Conservation (phyloP, 1,140 invertebrate genomes). For the Euborellia annulipes region DNA sequence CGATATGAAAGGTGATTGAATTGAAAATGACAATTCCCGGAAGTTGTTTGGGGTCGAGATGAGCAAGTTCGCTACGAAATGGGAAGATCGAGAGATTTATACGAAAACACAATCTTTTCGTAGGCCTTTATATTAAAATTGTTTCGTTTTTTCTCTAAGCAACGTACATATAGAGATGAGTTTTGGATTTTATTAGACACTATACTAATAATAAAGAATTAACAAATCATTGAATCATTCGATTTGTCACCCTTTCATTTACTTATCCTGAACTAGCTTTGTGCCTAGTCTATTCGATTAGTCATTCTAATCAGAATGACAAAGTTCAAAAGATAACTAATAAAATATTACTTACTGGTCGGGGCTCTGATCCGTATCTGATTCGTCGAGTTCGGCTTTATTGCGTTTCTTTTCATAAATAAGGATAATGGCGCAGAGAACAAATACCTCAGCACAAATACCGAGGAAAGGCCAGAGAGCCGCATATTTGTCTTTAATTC, state of each 20-base stretch:
- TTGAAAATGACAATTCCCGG: too few species aligned
- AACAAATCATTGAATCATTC: neutral
- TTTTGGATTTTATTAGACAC: neutral
- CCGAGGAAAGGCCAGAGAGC: slow-evolving; percentile 87
- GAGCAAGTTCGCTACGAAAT: too few species aligned
- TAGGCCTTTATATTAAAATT: too few species aligned
- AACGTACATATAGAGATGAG: too few species aligned
- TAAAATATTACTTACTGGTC: slow-evolving; percentile 68
- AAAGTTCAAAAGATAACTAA: too few species aligned
- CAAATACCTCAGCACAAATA: slow-evolving; percentile 80
- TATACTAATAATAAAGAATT: neutral
- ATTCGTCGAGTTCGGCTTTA: slow-evolving; percentile 81
- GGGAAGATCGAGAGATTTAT: too few species aligned
- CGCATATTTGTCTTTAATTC: slow-evolving; percentile 58
- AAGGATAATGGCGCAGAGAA: slow-evolving; percentile 88
- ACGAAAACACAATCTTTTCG: too few species aligned
- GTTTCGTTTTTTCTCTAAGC: too few species aligned
- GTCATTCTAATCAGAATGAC: too few species aligned
- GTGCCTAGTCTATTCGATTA: neutral
- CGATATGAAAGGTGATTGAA: too few species aligned
- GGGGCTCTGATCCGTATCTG: slow-evolving; percentile 76
- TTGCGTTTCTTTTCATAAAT: slow-evolving; percentile 87
- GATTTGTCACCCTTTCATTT: neutral
- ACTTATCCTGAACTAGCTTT: neutral
- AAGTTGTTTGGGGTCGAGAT: too few species aligned